Percentiles rank a stretch among this genome's conserved stretches.
Evolutionary conservation across 2,113 vertebrate genomes (phyloP).

Genomic region (Vombatus ursinus): DNA sequence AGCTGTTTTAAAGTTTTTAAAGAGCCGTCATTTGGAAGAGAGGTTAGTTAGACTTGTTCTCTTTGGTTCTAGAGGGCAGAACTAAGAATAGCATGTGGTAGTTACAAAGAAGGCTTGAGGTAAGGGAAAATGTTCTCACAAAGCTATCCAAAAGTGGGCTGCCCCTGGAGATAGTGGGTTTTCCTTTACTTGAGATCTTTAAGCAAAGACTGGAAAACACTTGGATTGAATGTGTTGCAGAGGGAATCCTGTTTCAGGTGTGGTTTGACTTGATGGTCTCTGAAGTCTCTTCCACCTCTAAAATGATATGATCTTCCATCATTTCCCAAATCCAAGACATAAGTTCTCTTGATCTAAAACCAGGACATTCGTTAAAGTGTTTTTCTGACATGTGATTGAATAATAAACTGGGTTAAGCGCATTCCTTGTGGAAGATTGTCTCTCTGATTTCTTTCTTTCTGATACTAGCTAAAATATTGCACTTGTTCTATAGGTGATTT

Average conservation of each 20-base stretch:
- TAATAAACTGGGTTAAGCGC: not conserved
- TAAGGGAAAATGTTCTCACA: not conserved
- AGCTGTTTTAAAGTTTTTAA: not conserved
- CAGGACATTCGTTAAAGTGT: not conserved
- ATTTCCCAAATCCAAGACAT: constrained; percentile 16
- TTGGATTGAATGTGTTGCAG: not conserved
- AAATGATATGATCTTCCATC: not conserved
- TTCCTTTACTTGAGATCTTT: not conserved
- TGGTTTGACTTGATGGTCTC: not conserved
- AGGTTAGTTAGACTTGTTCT: not conserved
- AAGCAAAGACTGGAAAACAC: not conserved
- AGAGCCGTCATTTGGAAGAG: not conserved
- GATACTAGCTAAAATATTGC: constrained; percentile 6
- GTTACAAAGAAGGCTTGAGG: not conserved
- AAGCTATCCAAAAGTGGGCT: not conserved
- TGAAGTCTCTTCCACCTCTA: not conserved
- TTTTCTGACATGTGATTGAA: constrained; percentile 25
- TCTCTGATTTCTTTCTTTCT: not conserved
- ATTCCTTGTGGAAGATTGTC: constrained; percentile 9
- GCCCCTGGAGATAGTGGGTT: not conserved
- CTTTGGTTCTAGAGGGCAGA: not conserved
- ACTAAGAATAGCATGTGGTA: not conserved
- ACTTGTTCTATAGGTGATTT: constrained; percentile 13
- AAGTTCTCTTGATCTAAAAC: constrained; percentile 30
- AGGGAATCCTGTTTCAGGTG: not conserved